Evolutionary conservation across 2,888 invertebrate genomes (phyloP).

Genomic region (Tromatobia lineatoria): DNA sequence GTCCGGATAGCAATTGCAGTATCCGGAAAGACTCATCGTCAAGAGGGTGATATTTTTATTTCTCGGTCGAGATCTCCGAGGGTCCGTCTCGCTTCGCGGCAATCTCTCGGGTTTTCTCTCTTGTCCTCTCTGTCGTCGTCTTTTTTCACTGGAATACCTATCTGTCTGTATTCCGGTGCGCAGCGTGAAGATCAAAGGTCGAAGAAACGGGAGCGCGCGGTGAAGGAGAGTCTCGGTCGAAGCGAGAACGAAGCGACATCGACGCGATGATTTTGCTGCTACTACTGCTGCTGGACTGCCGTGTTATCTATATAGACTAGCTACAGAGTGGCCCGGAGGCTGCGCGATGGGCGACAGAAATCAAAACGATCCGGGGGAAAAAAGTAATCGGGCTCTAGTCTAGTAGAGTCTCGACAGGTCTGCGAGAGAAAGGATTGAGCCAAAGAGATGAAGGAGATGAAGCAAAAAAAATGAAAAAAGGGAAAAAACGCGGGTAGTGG

Average conservation of each 20-base stretch:
- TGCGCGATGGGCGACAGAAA: conserved; percentile 46
- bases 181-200: conserved; percentile 71
- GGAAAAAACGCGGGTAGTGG: neutral
- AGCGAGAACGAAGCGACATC: conserved; percentile 46
- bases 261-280: conserved; percentile 38
- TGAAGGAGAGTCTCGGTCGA: conserved; percentile 43
- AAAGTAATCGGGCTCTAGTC: conserved; percentile 64
- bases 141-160: conserved; percentile 29
- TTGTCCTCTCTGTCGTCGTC: neutral
- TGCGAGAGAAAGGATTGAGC: conserved; percentile 36
- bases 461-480: conserved; percentile 18
- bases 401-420: conserved; percentile 50
- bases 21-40: conserved; percentile 12
- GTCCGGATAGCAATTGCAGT: neutral
- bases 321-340: conserved; percentile 39
- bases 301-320: neutral
- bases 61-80: conserved; percentile 19
- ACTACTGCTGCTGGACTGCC: conserved; percentile 6
- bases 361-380: conserved; percentile 56
- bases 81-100: neutral
- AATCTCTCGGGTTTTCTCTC: conserved; percentile 2
- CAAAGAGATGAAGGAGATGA: neutral
- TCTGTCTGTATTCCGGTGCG: conserved; percentile 43
- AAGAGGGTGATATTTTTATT: conserved; percentile 27
- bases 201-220: conserved; percentile 50